Conservation (phyloP, 2,113 vertebrate species). For the Phoxinus phoxinus region DNA sequence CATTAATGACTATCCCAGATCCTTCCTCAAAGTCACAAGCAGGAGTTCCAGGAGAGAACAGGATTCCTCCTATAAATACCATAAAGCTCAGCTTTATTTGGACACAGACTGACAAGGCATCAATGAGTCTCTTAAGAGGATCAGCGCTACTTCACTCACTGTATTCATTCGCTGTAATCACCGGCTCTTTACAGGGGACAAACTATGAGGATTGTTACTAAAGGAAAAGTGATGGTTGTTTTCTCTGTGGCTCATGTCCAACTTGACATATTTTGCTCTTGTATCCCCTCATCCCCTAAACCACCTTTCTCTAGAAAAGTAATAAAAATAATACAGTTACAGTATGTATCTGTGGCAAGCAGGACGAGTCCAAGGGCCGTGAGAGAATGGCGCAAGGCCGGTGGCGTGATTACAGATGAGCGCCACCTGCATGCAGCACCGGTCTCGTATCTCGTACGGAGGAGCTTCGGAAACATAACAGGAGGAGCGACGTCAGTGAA, state of each 20-base stretch:
- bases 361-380: too few relatives aligned
- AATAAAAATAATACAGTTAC: neutral
- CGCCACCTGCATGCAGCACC: too few relatives aligned
- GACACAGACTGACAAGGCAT: constrained; percentile 77
- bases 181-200: constrained; percentile 2
- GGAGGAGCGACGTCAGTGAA: too few relatives aligned
- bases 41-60: constrained; percentile 74
- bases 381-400: too few relatives aligned
- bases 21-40: constrained; percentile 53
- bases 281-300: neutral
- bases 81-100: constrained; percentile 83
- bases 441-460: too few relatives aligned
- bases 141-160: constrained; percentile 71
- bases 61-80: constrained; percentile 76
- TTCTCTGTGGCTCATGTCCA: neutral
- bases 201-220: constrained; percentile 34
- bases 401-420: too few relatives aligned
- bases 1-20: constrained; percentile 51
- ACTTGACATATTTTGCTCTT: neutral
- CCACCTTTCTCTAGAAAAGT: neutral
- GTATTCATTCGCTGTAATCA: constrained; percentile 25
- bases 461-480: too few relatives aligned
- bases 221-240: neutral
- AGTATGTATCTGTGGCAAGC: neutral
- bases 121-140: constrained; percentile 79